Evolutionary conservation across 2,797 vertebrate species (phyloP).

Genomic region (Cebuella pygmaea): DNA sequence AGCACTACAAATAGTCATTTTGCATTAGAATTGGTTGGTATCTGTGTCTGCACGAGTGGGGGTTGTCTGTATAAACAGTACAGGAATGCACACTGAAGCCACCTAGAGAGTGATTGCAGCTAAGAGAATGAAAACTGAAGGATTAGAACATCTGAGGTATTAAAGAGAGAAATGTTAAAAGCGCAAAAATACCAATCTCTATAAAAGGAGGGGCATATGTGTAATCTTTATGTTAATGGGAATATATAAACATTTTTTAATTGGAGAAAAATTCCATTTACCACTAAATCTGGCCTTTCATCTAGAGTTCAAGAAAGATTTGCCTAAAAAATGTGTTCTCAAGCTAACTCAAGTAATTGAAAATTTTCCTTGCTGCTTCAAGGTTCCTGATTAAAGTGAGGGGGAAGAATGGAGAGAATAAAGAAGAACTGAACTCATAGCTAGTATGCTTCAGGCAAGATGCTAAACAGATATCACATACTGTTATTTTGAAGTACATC

Average conservation of each 20-base stretch:
- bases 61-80: neutral
- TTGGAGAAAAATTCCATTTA: neutral
- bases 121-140: neutral
- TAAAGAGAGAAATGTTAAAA: neutral
- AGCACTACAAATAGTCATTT: neutral
- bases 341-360: neutral
- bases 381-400: neutral
- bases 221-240: neutral
- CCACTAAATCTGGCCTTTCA: constrained; percentile 37
- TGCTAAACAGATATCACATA: neutral
- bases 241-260: neutral
- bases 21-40: neutral
- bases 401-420: neutral
- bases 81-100: neutral
- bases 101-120: neutral
- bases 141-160: neutral
- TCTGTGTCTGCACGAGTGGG: neutral
- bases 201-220: neutral
- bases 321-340: neutral
- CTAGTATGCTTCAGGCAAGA: too few species aligned
- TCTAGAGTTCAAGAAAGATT: neutral
- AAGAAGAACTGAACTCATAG: neutral
- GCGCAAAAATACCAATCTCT: neutral
- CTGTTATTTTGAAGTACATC: neutral
- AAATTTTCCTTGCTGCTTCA: neutral